Conservation (phyloP, 2,888 invertebrate genomes). For the Meta bourneti region DNA sequence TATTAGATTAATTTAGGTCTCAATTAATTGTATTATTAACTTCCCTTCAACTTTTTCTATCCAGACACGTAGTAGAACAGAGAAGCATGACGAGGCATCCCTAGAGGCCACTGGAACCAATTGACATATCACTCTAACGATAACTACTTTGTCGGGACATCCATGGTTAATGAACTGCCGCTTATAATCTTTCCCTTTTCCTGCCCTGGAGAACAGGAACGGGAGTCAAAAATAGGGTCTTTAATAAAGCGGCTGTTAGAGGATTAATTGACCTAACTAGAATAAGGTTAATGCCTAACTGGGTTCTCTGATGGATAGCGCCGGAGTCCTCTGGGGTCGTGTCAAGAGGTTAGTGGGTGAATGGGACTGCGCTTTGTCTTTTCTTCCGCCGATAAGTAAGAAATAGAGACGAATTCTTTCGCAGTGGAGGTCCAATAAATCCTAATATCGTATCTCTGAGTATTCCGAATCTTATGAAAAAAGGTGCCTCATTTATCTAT, state of each 20-base stretch:
- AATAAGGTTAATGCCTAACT: conserved; percentile 56
- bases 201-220: background rate
- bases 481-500: background rate
- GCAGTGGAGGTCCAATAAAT: conserved; percentile 19
- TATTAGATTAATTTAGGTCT: too few species aligned
- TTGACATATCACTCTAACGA: conserved; percentile 45
- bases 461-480: background rate
- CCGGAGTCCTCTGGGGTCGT: conserved; percentile 4
- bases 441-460: background rate
- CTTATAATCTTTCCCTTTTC: conserved; percentile 17
- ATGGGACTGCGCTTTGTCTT: conserved; percentile 17
- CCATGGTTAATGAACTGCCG: conserved; percentile 55
- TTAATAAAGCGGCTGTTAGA: conserved; percentile 16
- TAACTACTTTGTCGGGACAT: conserved; percentile 38
- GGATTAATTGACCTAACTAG: conserved; percentile 72
- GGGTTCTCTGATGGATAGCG: conserved; percentile 58
- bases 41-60: too few species aligned
- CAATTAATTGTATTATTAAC: too few species aligned
- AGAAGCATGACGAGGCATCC: background rate
- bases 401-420: background rate
- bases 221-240: background rate
- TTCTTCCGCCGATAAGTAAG: background rate
- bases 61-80: background rate
- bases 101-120: background rate
- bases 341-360: conserved; percentile 66